Percentiles rank a stretch among this genome's conserved stretches.
phyloP scores from a whole-genome alignment of 2,113 vertebrate genomes.

The Nycticebus coucang region DNA sequence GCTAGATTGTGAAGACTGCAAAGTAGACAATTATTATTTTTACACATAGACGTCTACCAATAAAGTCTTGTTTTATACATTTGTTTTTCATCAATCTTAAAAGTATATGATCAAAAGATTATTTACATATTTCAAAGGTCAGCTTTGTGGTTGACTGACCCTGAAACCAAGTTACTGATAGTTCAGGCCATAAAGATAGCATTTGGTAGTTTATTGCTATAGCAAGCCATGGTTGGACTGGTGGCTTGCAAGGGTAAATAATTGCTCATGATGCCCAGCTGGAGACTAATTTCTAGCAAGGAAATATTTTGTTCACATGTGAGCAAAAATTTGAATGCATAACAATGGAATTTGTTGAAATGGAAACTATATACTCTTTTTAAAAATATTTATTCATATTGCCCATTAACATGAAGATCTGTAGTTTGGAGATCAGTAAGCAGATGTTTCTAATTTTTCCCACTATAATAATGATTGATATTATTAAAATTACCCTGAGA shows the following conservation, averaged over 20 bases:
- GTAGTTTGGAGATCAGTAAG: neutral
- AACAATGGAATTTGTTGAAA: neutral
- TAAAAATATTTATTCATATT: neutral
- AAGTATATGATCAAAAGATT: neutral
- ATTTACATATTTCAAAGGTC: constrained; percentile 60
- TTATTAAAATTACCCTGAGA: neutral
- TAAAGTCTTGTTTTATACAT: neutral
- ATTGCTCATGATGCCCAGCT: neutral
- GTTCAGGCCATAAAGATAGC: constrained; percentile 29
- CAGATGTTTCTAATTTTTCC: neutral
- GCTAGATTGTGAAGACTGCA: neutral
- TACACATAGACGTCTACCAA: neutral
- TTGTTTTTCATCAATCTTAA: neutral
- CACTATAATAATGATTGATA: neutral
- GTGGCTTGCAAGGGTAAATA: neutral
- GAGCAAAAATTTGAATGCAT: neutral
- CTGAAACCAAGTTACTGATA: neutral
- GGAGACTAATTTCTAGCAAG: neutral
- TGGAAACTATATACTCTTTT: neutral
- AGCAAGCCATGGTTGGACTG: neutral
- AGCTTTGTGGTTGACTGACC: neutral
- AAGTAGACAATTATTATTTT: neutral
- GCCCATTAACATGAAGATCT: neutral
- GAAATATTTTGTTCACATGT: neutral
- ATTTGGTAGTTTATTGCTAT: neutral